phyloP scores from a whole-genome alignment of 2,113 vertebrate species.

The Mungos mungo region DNA sequence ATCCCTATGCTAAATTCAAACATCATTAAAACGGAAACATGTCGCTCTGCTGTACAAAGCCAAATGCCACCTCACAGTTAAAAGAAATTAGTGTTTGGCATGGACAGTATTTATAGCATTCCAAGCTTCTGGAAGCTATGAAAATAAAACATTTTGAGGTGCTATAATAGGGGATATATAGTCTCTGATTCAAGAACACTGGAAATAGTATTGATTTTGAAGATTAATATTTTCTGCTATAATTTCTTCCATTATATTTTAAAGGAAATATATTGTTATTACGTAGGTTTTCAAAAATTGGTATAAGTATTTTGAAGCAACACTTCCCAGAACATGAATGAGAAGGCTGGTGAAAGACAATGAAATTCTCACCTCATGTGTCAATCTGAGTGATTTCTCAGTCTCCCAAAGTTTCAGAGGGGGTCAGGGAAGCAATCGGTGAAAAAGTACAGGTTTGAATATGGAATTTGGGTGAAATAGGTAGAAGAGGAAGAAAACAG shows the following conservation, averaged over 20 bases:
- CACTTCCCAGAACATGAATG: not conserved
- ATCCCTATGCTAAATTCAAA: slow-evolving; percentile 52
- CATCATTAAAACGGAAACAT: slow-evolving; percentile 59
- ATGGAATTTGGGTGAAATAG: not conserved
- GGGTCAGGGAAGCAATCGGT: not conserved
- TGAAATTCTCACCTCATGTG: not conserved
- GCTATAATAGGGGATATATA: not conserved
- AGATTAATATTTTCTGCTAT: not conserved
- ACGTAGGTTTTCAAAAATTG: not conserved
- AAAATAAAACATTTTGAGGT: not conserved
- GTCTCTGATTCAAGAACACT: not conserved
- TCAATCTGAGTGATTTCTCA: not conserved
- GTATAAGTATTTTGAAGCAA: not conserved
- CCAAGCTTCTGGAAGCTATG: slow-evolving; percentile 9
- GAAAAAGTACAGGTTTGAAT: not conserved
- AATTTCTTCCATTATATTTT: not conserved
- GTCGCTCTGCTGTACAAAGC: not conserved
- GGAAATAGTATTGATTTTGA: not conserved
- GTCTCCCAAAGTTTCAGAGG: not conserved
- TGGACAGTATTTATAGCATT: not conserved
- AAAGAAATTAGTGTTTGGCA: slow-evolving; percentile 9
- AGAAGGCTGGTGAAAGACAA: not conserved
- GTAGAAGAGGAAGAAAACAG: not conserved
- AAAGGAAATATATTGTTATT: not conserved
- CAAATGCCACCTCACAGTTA: slow-evolving; percentile 9